Percentiles rank a stretch among this genome's conserved stretches.
Conservation (phyloP, 2,888 invertebrate genomes). For the Aphodius granarius region DNA sequence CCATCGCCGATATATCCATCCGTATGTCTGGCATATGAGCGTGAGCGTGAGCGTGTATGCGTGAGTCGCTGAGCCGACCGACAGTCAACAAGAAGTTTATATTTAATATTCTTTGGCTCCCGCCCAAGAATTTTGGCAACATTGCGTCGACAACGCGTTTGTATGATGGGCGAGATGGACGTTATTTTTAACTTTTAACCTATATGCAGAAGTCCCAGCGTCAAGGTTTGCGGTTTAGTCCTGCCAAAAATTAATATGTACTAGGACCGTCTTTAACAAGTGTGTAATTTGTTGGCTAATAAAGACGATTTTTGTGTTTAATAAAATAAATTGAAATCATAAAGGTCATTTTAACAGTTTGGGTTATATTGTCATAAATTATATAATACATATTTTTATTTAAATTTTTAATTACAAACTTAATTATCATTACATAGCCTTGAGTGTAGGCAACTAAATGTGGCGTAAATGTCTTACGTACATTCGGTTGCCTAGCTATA, state of each 20-base stretch:
- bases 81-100: background rate
- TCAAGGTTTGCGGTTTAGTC: background rate
- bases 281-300: too few species aligned
- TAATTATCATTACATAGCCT: background rate
- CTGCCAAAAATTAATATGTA: background rate
- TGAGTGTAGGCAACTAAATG: background rate
- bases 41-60: background rate
- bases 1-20: background rate
- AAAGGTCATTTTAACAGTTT: too few species aligned
- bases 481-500: background rate
- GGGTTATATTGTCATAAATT: too few species aligned
- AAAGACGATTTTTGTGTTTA: too few species aligned
- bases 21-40: background rate
- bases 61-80: background rate
- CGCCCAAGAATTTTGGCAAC: conserved; percentile 9
- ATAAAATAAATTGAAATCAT: too few species aligned
- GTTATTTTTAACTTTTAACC: conserved; percentile 15
- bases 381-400: background rate
- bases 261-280: too few species aligned
- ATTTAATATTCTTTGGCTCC: conserved; percentile 12
- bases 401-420: background rate
- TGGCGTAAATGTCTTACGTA: background rate
- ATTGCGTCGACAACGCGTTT: background rate
- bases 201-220: background rate
- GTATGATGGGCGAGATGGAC: background rate